Evolutionary conservation across 2,113 vertebrate species (phyloP).

Genomic region (Myotis lucifugus): DNA sequence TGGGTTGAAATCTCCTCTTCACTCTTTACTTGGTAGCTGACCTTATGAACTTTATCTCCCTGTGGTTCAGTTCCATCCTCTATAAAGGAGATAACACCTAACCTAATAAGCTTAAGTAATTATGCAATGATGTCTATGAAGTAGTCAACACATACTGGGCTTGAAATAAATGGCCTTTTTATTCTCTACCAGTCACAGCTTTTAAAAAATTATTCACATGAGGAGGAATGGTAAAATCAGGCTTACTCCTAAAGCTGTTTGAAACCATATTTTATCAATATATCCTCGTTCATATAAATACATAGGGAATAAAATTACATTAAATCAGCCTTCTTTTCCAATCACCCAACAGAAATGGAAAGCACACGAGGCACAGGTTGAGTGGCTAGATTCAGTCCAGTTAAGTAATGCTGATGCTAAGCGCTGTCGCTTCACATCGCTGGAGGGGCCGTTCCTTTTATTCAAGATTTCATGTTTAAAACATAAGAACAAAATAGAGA

Average conservation of each 20-base stretch:
- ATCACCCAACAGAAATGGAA: neutral
- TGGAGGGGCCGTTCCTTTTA: neutral
- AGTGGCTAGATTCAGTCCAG: neutral
- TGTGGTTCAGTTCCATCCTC: neutral
- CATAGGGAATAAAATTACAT: neutral
- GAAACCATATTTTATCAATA: neutral
- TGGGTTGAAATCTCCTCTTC: neutral
- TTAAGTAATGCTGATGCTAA: neutral
- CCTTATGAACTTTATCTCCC: neutral
- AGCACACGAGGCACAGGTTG: neutral
- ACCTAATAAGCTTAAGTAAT: neutral
- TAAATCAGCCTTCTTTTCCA: neutral
- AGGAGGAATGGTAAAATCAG: neutral
- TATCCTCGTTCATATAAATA: neutral
- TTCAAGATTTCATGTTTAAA: constrained; percentile 57
- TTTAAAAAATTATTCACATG: neutral
- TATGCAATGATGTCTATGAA: neutral
- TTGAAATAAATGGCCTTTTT: neutral
- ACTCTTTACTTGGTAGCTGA: neutral
- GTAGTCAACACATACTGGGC: neutral
- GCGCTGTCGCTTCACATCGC: neutral
- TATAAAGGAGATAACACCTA: neutral
- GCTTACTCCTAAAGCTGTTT: neutral
- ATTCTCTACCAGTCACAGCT: neutral
- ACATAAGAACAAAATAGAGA: constrained; percentile 50